Evolutionary conservation across 2,797 vertebrate genomes (phyloP).

Genomic region (Nyctibius grandis): DNA sequence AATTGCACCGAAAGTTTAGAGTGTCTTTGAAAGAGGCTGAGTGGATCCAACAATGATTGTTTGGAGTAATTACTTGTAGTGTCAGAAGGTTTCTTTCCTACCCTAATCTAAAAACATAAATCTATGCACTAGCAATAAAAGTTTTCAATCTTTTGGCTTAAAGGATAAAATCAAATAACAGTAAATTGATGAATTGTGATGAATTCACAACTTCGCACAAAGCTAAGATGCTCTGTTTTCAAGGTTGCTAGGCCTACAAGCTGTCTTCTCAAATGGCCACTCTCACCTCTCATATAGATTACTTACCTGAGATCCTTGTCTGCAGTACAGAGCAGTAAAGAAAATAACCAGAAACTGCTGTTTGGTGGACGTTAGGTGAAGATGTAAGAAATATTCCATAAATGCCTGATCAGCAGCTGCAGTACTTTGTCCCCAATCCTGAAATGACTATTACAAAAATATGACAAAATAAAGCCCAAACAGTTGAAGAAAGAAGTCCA

Average conservation of each 20-base stretch:
- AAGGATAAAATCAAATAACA: background rate
- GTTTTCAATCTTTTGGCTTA: background rate
- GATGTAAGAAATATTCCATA: background rate
- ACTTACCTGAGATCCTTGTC: background rate
- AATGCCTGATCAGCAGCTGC: background rate
- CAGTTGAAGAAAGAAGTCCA: background rate
- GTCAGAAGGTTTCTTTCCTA: background rate
- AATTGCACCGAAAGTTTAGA: background rate
- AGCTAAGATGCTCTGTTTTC: background rate
- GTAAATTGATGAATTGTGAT: background rate
- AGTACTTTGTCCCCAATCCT: background rate
- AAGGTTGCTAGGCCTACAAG: background rate
- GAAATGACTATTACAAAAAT: background rate
- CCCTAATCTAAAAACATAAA: background rate
- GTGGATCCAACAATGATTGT: background rate
- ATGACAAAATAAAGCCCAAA: background rate
- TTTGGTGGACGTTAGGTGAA: background rate
- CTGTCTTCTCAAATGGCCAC: background rate
- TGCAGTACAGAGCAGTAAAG: background rate
- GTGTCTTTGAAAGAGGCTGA: background rate
- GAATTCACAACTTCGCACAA: background rate
- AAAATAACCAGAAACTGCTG: background rate
- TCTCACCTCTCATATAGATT: background rate
- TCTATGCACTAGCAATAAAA: background rate
- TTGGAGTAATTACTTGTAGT: background rate